These are phyloP conservation scores for Macrotis lagotis DNA, from an alignment of 2,113 vertebrate genomes.

Conservation along the genomic window DNA sequence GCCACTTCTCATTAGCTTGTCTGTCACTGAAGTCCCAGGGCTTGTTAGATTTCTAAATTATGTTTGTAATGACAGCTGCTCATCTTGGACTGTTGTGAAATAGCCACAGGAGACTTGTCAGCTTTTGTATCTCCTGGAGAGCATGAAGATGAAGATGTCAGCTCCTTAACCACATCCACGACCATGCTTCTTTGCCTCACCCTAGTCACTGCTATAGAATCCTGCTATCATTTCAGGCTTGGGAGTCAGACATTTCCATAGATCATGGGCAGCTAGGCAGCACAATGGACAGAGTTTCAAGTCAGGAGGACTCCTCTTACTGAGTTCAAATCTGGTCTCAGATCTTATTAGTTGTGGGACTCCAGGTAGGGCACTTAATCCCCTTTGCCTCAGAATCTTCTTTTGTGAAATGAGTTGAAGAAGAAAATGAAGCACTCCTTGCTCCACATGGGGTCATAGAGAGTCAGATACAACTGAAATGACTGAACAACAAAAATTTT, in stretches of 20 bases:
- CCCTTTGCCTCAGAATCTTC: too few species aligned
- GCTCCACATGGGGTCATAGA: background rate
- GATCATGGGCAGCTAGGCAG: background rate
- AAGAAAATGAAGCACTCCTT: too few species aligned
- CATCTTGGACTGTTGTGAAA: background rate
- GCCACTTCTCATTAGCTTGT: conserved; percentile 35
- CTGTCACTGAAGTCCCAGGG: background rate
- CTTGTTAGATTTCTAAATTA: conserved; percentile 22
- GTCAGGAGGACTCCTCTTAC: background rate
- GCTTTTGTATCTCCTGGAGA: background rate
- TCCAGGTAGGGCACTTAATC: too few species aligned
- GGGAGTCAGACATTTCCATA: background rate
- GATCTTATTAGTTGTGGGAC: too few species aligned
- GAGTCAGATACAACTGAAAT: background rate
- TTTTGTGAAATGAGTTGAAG: too few species aligned
- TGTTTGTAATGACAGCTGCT: background rate
- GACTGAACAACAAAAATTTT: background rate
- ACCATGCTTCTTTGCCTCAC: background rate
- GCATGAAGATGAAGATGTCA: background rate
- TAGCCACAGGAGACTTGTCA: conserved; percentile 6
- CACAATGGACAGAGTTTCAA: background rate
- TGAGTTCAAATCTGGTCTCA: background rate
- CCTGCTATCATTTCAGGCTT: conserved; percentile 8
- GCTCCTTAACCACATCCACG: background rate
- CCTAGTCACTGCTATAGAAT: background rate